Evolutionary conservation across 2,113 vertebrate genomes (phyloP), one percentile per base, ranked within the genome.

Genomic region (Halichoerus grypus): DNA sequence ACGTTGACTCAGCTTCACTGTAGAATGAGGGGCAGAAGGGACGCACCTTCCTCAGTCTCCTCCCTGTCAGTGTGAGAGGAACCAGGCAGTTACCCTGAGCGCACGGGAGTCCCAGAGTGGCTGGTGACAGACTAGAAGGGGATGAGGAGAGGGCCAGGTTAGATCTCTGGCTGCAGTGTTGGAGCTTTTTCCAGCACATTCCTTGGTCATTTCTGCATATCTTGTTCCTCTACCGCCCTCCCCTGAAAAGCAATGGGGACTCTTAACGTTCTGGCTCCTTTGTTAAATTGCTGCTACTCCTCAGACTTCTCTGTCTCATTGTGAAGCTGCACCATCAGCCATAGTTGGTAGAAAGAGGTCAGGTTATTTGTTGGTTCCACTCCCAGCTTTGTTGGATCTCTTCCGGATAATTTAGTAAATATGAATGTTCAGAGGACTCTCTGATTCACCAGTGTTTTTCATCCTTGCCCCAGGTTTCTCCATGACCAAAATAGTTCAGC

Each of bases 401-500:
- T 63, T 63, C 39, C 12, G n/a, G 67, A 71, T 33, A n/a, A 12
- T 74, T 79, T 69, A 92, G 71, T n/a, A 71, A 80, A 74, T 51
- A n/a, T 51, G 71, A 72, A 36, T n/a, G 21, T 87, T 36, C 42
- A 53, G 57, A 76, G 72, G n/a, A 55, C 22, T 6, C 0, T 65
- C 19, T 77, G 31, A n/a, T 72, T 87, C 86, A 92, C 65, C 26
- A 4, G 0, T 4, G 1, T 39, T 0, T 96, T 82, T 69, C 1
- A 4, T 87, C 85, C 92, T 14, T 69, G 28, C 39, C 71, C 26
- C 94, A 99, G 99, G 99, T 99, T 99, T 85, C 98, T 99, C 0
- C 98, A 99, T 72, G 99, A 99, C 63, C 98, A 95, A 36, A 98
- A 91, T 61, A 99, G 99, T 82, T 96, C 99, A 0, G 99, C 99